Conservation (phyloP, 2,888 invertebrate genomes). For the Globia sparganii region DNA sequence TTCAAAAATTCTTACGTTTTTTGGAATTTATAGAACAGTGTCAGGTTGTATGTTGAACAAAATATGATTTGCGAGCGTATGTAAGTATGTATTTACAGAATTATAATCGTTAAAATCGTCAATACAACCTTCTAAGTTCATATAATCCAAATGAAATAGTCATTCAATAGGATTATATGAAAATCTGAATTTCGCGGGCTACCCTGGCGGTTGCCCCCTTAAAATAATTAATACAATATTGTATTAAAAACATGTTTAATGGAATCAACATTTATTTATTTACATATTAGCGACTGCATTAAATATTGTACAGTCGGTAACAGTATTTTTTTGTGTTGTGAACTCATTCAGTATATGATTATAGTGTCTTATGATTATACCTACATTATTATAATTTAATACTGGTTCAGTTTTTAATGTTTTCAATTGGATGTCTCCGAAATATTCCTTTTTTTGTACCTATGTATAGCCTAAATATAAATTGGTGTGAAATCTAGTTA, state of each 20-base stretch:
- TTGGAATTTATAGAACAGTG: not conserved
- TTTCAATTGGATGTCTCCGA: slow-evolving; percentile 17
- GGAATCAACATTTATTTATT: slow-evolving; percentile 63
- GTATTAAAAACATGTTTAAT: slow-evolving; percentile 45
- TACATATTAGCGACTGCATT: slow-evolving; percentile 55
- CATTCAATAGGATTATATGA: not conserved
- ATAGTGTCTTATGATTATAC: slow-evolving; percentile 42
- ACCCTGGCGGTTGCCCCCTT: not conserved
- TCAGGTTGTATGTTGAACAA: not conserved
- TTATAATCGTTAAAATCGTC: not conserved
- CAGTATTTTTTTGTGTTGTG: slow-evolving; percentile 78
- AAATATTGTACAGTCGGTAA: slow-evolving; percentile 67
- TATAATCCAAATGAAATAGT: not conserved
- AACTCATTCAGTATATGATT: slow-evolving; percentile 62
- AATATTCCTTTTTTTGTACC: slow-evolving; percentile 26
- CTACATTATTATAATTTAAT: slow-evolving; percentile 26
- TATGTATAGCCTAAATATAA: slow-evolving; percentile 23
- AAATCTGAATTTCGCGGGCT: not conserved
- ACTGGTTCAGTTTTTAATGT: slow-evolving; percentile 19
- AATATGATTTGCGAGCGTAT: not conserved
- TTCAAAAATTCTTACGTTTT: not conserved
- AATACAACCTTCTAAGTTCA: not conserved
- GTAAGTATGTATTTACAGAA: not conserved
- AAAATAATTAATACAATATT: slow-evolving; percentile 22
- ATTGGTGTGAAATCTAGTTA: slow-evolving; percentile 44